Evolutionary conservation across 2,888 invertebrate genomes (phyloP).

Genomic region (Nasonia oneida): DNA sequence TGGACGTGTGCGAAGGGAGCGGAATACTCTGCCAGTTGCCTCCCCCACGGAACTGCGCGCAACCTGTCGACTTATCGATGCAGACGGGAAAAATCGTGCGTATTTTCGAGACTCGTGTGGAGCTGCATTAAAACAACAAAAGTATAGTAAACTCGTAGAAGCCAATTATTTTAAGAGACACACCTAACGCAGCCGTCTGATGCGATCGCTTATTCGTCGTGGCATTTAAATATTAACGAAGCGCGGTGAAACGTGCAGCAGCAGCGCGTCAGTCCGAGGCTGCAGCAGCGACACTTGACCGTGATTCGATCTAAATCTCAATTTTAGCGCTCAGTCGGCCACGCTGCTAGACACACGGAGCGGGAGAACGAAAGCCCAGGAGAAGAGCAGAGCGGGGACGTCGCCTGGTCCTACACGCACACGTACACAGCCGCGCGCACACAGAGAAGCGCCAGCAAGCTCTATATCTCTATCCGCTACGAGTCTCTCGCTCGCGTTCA

Average conservation of each 20-base stretch:
- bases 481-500: conserved; percentile 71
- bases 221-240: conserved; percentile 53
- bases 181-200: no score
- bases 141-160: no score
- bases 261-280: neutral
- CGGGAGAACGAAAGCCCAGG: neutral
- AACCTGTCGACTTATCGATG: conserved; percentile 48
- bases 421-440: conserved; percentile 28
- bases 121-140: no score
- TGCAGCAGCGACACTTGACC: conserved; percentile 65
- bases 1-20: conserved; percentile 6
- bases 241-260: conserved; percentile 30
- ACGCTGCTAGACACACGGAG: neutral
- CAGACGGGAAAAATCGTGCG: neutral
- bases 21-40: neutral
- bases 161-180: neutral
- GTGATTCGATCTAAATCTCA: conserved; percentile 77
- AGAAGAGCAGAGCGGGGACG: neutral
- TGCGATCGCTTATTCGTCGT: conserved; percentile 19
- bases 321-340: conserved; percentile 70
- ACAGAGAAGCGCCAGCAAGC: conserved; percentile 40
- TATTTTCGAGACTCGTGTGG: neutral
- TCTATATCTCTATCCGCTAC: conserved; percentile 42
- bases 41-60: conserved; percentile 2
- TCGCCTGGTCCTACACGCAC: neutral